Evolutionary conservation across 2,113 vertebrate species (phyloP).

Genomic region (Agapornis roseicollis): DNA sequence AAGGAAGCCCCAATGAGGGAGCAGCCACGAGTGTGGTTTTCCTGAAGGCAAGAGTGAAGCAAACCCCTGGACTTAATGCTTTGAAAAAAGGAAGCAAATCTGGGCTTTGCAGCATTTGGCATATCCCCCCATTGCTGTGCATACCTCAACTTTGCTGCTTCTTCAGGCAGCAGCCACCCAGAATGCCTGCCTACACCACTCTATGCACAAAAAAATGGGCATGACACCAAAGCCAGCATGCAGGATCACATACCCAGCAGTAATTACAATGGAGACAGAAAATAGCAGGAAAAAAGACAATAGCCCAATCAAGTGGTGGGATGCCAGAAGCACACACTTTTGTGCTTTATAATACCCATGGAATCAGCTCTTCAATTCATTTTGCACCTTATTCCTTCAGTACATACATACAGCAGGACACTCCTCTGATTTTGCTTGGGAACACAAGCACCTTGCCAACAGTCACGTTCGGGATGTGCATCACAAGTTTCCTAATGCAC

Average conservation of each 20-base stretch:
- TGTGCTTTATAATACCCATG: not conserved
- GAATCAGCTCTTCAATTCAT: not conserved
- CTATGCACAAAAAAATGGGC: not conserved
- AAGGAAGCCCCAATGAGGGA: not conserved
- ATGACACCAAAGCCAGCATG: not conserved
- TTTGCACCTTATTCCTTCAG: not conserved
- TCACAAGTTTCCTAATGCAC: not conserved
- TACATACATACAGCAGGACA: not conserved
- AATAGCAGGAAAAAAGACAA: not conserved
- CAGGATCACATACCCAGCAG: not conserved
- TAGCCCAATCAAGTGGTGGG: not conserved
- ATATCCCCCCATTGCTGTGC: not conserved
- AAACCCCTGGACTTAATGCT: not conserved
- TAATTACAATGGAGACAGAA: not conserved
- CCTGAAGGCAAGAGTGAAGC: not conserved
- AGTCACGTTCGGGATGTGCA: not conserved
- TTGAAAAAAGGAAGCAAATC: not conserved
- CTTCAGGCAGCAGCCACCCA: not conserved
- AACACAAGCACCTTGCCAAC: not conserved
- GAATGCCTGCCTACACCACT: not conserved
- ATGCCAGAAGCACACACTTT: not conserved
- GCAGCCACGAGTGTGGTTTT: not conserved
- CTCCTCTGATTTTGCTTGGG: not conserved
- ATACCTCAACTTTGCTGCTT: not conserved
- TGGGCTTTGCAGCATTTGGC: not conserved